Conservation (phyloP, 2,113 vertebrate species). For the Pogona vitticeps region DNA sequence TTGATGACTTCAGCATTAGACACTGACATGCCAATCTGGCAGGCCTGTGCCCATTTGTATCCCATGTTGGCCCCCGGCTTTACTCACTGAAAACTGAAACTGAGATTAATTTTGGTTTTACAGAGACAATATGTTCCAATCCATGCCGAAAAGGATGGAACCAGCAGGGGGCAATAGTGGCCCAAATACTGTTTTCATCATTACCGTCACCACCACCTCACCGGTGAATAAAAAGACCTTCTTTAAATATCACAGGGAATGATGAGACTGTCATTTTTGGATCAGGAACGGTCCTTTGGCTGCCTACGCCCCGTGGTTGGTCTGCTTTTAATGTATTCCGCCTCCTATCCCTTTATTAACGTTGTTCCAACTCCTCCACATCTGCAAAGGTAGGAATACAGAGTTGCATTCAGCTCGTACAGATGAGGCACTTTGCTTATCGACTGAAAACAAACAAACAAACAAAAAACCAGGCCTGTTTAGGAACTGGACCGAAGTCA, state of each 20-base stretch:
- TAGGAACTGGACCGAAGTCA: background rate
- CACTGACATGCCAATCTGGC: background rate
- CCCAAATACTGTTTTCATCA: background rate
- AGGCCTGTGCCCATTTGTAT: background rate
- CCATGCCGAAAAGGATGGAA: background rate
- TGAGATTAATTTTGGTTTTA: background rate
- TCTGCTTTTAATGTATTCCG: slow-evolving; percentile 16
- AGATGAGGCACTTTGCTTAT: background rate
- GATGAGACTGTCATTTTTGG: background rate
- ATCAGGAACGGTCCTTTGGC: background rate
- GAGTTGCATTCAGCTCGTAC: background rate
- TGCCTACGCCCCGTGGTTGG: background rate
- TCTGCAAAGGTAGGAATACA: background rate
- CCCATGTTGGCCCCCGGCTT: background rate
- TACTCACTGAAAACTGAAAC: background rate
- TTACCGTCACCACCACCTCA: background rate
- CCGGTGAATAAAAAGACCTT: background rate
- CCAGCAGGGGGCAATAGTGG: slow-evolving; percentile 27
- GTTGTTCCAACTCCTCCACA: background rate
- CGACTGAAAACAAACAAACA: too few relatives aligned
- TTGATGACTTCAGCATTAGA: background rate
- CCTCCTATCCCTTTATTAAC: slow-evolving; percentile 6
- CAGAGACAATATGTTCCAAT: background rate
- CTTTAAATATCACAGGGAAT: slow-evolving; percentile 1
- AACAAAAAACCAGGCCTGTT: background rate